A percentile compares a stretch with the other conserved stretches of the same genome.
Conservation (phyloP, 2,113 vertebrate species). For the Bubalus kerabau region DNA sequence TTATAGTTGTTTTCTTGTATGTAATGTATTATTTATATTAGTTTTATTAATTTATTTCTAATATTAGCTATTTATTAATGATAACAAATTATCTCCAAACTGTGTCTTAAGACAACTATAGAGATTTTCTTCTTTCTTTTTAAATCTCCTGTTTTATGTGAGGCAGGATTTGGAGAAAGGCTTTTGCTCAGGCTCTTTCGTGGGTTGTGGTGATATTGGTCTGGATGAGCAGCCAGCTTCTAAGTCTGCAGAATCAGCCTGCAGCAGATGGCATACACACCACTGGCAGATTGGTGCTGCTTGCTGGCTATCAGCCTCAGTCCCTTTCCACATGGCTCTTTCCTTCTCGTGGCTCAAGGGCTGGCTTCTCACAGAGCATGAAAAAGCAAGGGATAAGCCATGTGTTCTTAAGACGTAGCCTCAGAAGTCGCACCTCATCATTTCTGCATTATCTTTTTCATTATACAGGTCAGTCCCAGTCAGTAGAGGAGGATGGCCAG, state of each 20-base stretch:
- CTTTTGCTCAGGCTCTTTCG: background rate
- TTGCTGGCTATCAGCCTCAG: background rate
- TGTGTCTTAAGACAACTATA: background rate
- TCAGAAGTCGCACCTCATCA: background rate
- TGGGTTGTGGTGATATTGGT: background rate
- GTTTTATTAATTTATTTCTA: background rate
- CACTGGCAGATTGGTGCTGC: background rate
- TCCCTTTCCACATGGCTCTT: background rate
- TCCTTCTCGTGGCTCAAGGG: background rate
- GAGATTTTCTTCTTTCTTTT: too few relatives aligned
- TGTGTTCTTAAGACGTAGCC: background rate
- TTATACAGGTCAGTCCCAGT: background rate
- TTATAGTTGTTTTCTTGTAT: background rate
- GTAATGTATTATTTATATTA: background rate
- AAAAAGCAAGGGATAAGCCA: background rate
- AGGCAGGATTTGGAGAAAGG: background rate
- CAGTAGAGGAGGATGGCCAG: background rate
- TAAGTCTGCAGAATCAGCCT: background rate
- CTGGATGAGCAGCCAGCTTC: background rate
- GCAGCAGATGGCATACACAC: background rate
- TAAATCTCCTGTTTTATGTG: background rate
- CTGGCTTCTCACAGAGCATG: background rate
- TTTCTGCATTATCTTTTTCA: background rate
- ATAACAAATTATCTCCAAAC: background rate
- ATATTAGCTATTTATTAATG: background rate